These are phyloP conservation scores for Adelosebastes latens DNA, from an alignment of 2,797 vertebrate genomes.

Conservation along the genomic window DNA sequence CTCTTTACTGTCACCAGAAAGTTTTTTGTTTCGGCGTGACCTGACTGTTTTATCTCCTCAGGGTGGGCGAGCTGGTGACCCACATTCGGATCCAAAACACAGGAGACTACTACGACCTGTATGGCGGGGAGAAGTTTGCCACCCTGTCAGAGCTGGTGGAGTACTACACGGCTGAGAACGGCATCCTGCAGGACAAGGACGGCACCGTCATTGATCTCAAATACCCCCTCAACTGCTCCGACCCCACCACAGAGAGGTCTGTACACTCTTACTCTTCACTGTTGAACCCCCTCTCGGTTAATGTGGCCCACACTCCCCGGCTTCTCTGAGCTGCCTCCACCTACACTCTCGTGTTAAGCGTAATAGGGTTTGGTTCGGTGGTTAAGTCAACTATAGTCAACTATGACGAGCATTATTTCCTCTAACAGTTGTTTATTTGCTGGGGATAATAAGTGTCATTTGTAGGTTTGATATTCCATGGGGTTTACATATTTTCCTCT, in stretches of 20 bases:
- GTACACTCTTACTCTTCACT: neutral
- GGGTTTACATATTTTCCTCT: constrained; percentile 23
- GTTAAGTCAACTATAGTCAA: neutral
- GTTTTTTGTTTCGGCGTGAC: neutral
- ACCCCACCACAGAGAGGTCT: constrained; percentile 96
- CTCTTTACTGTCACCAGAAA: neutral
- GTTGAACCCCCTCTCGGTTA: neutral
- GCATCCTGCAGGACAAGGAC: constrained; percentile 92
- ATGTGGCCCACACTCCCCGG: neutral
- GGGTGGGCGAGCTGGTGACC: constrained; percentile 91
- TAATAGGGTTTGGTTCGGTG: constrained; percentile 15
- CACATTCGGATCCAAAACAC: constrained; percentile 99
- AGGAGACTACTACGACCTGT: constrained; percentile 95
- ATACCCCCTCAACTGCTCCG: constrained; percentile 93
- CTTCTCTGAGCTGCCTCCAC: neutral
- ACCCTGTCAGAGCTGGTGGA: constrained; percentile 95
- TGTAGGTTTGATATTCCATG: constrained; percentile 11
- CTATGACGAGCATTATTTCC: constrained; percentile 14
- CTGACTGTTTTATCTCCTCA: constrained; percentile 49
- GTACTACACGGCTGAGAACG: constrained; percentile 92
- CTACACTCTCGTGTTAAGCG: neutral
- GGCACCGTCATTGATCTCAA: constrained; percentile 93
- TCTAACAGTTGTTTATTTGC: neutral
- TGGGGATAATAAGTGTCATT: neutral
- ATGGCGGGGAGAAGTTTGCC: constrained; percentile 98